These are phyloP conservation scores for Heterotilapia buettikoferi DNA, from an alignment of 2,113 vertebrate species.

Conservation along the genomic window DNA sequence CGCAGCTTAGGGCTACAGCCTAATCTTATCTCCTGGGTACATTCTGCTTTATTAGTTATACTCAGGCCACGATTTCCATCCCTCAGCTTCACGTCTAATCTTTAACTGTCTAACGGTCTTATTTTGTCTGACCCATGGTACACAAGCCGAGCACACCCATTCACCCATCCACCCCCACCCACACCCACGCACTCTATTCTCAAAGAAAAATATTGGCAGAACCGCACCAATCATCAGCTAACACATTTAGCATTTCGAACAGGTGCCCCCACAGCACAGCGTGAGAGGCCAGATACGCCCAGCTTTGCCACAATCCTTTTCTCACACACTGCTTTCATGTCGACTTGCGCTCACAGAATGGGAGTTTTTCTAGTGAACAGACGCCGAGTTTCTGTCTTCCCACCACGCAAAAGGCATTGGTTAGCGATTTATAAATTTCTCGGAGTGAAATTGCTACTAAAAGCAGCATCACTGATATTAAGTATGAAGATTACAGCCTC, in stretches of 20 bases:
- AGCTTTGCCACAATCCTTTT: conserved; percentile 36
- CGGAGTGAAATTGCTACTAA: background rate
- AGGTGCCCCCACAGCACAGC: conserved; percentile 43
- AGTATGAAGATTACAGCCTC: background rate
- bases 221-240: background rate
- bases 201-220: background rate
- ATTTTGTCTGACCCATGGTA: conserved; percentile 22
- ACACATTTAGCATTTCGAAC: conserved; percentile 49
- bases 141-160: background rate
- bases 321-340: conserved; percentile 11
- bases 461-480: background rate
- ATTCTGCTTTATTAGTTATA: conserved; percentile 43
- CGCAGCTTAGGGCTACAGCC: conserved; percentile 8
- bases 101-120: conserved; percentile 24
- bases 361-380: background rate
- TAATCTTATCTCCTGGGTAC: conserved; percentile 58
- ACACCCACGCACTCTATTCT: background rate
- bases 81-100: conserved; percentile 26
- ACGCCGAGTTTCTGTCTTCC: background rate
- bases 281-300: conserved; percentile 18
- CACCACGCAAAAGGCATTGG: background rate
- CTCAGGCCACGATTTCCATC: conserved; percentile 24
- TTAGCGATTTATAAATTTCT: background rate
- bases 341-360: conserved; percentile 2
- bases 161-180: background rate